A percentile compares a stretch with the other conserved stretches of the same genome.
phyloP scores from a whole-genome alignment of 2,113 vertebrate species.

The Trachemys scripta region DNA sequence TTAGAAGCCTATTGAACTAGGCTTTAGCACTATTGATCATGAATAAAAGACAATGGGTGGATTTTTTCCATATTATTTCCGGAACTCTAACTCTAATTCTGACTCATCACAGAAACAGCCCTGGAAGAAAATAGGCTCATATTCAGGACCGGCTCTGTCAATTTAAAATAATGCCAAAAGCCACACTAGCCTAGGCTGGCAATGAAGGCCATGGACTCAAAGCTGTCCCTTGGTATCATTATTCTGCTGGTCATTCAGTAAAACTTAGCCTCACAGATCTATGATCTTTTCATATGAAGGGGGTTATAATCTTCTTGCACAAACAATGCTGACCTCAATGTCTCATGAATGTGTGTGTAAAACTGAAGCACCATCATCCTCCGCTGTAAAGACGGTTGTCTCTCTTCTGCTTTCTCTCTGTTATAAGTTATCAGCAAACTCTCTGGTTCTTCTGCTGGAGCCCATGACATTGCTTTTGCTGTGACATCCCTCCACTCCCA shows the following conservation, averaged over 20 bases:
- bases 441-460: not conserved
- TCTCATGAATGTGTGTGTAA: not conserved
- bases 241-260: not conserved
- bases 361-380: not conserved
- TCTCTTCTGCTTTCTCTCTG: not conserved
- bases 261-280: not conserved
- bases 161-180: not conserved
- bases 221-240: not conserved
- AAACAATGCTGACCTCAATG: not conserved
- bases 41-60: not conserved
- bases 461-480: not conserved
- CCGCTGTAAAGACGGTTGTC: not conserved
- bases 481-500: not conserved
- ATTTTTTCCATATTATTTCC: not conserved
- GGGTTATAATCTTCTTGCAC: not conserved
- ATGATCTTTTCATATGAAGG: not conserved
- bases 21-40: conserved; percentile 1
- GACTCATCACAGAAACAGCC: not conserved
- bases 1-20: conserved; percentile 30
- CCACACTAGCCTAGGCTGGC: not conserved
- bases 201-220: not conserved
- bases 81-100: not conserved
- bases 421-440: not conserved
- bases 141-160: not conserved
- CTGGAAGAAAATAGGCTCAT: not conserved